phyloP scores from a whole-genome alignment of 2,888 invertebrate genomes.

The Polyommatus icarus region DNA sequence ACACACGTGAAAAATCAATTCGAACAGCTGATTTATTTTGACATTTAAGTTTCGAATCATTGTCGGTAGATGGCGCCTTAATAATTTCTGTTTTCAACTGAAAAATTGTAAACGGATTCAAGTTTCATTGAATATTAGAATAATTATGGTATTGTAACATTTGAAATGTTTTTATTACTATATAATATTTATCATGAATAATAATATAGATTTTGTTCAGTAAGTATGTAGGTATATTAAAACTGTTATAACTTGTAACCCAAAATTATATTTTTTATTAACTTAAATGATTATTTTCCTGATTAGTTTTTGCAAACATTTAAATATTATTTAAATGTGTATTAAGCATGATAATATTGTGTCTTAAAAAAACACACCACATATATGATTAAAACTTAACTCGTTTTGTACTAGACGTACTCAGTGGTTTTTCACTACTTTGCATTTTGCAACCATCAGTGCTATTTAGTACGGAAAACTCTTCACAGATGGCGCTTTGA shows the following conservation, averaged over 20 bases:
- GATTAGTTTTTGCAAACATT: too few species aligned
- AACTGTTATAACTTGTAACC: not conserved
- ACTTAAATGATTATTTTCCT: too few species aligned
- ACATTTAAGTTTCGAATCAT: not conserved
- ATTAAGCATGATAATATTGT: too few species aligned
- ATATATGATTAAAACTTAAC: not conserved
- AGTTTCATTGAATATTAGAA: too few species aligned
- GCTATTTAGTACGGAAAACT: not conserved
- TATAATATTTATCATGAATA: not conserved
- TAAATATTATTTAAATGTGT: too few species aligned
- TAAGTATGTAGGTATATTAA: too few species aligned
- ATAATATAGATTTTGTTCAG: too few species aligned
- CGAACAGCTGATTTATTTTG: constrained; percentile 60
- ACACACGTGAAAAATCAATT: constrained; percentile 67
- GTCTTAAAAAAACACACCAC: too few species aligned
- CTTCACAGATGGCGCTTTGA: constrained; percentile 4
- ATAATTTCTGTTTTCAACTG: not conserved
- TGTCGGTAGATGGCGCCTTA: constrained; percentile 32
- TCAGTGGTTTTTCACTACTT: not conserved
- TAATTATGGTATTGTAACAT: too few species aligned
- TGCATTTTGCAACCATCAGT: not conserved
- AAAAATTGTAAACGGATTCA: not conserved
- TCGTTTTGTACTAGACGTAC: not conserved
- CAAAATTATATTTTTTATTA: too few species aligned
- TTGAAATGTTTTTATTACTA: not conserved